Evolutionary conservation across 2,113 vertebrate genomes (phyloP), one percentile per base, ranked within the genome.

Genomic region (Carettochelys insculpta): DNA sequence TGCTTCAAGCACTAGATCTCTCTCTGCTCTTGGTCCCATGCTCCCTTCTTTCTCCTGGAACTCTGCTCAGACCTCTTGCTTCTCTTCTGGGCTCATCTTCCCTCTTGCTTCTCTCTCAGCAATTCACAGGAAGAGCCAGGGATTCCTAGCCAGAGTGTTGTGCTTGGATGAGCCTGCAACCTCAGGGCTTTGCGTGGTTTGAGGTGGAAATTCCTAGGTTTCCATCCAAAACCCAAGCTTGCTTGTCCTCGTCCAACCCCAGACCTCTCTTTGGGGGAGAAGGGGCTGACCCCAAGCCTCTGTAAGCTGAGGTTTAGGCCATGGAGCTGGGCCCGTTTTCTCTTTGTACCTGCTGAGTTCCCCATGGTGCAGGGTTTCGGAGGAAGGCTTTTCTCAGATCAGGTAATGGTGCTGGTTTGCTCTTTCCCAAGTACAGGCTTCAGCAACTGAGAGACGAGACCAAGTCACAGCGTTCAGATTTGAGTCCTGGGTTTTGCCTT

Each of bases 61-160:
- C 12, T 88, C 75, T 53, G 3, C n/a, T 0, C 10, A 85, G 52
- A 4, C 24, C 1, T 51, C 16, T 3, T 0, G 4, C 9, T 24
- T 68, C 56, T 56, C 88, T 29, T 58, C 34, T 45, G 17, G 51
- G 73, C 17, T 31, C 34, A 9, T 65, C 61, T 68, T 68, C 38
- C 20, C 1, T 53, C 10, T 1, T 0, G 4, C 6, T 24, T 68
- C 65, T 56, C 88, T 75, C 41, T 88, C 34, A 61, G 45, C 24
- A 54, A 80, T 80, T 90, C 71, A 14, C 52, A 58, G 61, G 71
- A 90, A 85, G 27, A 41, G 82, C n/a, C 61, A 81, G 80, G 47
- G 61, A 38, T 68, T 68, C 34, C 34, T 68, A 43, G 41, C 25
- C 25, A 75, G 22, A 8, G 71, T 75, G 45, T 75, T 43, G 24